Evolutionary conservation across 2,113 vertebrate genomes (phyloP), one percentile per base, ranked within the genome.

Genomic region (Myxocyprinus asiaticus): DNA sequence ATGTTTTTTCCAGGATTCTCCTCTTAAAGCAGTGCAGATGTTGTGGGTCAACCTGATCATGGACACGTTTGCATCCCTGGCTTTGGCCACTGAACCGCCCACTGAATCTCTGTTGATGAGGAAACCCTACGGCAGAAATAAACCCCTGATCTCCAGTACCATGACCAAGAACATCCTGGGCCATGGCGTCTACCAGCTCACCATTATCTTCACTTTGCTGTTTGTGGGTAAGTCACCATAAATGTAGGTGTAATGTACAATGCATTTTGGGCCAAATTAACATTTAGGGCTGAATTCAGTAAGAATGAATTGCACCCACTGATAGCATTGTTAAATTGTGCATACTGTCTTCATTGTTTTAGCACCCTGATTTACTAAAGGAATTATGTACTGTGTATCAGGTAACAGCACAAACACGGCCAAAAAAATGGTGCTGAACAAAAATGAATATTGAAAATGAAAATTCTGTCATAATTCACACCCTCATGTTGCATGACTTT

Each of bases 121-220:
- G 80, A 97, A 92, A 89, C 96, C 97, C 0, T 99, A 99, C 0
- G 97, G 97, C 79, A 94, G 97, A 81, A 97, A 99, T 90, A 99
- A 99, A 83, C 94, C 97, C 0, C 95, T 99, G 50, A 99, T 99
- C 88, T 99, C 97, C 9, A 94, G 95, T 81, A 99, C 97, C 84
- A 99, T 99, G 97, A 97, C 96, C 87, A 99, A 99, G 91, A 99
- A 98, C 91, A 98, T 99, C 82, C 88, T 98, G 80, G 97, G 97
- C 83, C 97, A 99, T 0, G 97, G 93, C 0, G 91, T 97, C 77
- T 99, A 96, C 88, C 97, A 99, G 92, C 97, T 99, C 67, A 84
- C 93, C 69, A 93, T 97, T 86, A 99, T 99, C 89, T 99, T 99
- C 85, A 96, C 95, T 0, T 92, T 99, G 58, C 96, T 99, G 9